phyloP scores from a whole-genome alignment of 2,113 vertebrate species.

The Nicator chloris region DNA sequence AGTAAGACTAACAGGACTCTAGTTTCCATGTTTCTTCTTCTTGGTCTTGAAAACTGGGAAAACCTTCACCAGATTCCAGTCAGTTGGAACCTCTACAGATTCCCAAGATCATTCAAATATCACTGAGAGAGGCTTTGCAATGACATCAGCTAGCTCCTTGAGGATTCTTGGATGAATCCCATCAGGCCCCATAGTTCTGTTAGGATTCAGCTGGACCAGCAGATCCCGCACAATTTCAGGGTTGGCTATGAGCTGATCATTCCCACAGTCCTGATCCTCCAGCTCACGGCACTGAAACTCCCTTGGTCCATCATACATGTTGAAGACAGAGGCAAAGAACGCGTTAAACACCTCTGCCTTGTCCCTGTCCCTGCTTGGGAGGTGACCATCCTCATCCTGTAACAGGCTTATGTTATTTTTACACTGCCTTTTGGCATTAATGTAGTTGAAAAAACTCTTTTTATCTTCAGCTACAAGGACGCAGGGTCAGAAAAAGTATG shows the following conservation, averaged over 20 bases:
- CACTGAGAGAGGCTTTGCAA: background rate
- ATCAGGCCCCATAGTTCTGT: background rate
- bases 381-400: too few relatives aligned
- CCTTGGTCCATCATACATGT: background rate
- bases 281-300: background rate
- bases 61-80: background rate
- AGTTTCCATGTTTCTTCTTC: accelerated
- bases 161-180: background rate
- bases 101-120: background rate
- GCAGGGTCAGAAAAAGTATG: background rate
- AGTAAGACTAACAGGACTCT: too few relatives aligned
- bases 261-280: background rate
- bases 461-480: background rate
- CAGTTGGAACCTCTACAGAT: background rate
- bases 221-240: background rate
- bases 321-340: background rate
- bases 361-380: background rate
- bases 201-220: background rate
- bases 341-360: accelerated
- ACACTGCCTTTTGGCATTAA: background rate
- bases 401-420: background rate
- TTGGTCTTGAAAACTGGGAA: background rate
- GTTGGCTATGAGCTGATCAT: background rate
- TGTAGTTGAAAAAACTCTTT: background rate
- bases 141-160: background rate